Percentiles rank a stretch among this genome's conserved stretches.
Evolutionary conservation across 2,113 vertebrate species (phyloP).

Genomic region (Beaufortia kweichowensis): DNA sequence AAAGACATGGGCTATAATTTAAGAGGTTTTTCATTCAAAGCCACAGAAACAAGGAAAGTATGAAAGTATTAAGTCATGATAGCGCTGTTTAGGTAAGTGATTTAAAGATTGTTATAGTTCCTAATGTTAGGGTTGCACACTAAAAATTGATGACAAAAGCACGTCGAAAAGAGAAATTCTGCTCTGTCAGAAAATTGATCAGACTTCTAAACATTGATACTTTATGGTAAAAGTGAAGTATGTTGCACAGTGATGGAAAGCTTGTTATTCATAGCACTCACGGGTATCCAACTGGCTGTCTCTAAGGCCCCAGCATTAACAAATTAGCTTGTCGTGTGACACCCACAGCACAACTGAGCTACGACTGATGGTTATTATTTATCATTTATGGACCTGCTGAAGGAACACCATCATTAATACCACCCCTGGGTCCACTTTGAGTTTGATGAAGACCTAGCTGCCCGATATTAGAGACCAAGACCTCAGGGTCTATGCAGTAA

Average conservation of each 20-base stretch:
- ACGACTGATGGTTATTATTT: conserved; percentile 72
- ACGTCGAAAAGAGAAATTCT: too few relatives aligned
- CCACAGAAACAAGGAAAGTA: background rate
- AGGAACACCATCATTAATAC: conserved; percentile 61
- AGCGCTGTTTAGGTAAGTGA: conserved; percentile 3
- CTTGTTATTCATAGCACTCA: conserved; percentile 55
- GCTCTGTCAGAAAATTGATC: background rate
- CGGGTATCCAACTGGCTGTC: conserved; percentile 58
- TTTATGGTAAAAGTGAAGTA: background rate
- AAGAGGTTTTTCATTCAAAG: conserved; percentile 48
- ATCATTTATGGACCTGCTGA: conserved; percentile 68
- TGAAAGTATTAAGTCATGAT: background rate
- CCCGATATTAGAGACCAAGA: conserved; percentile 49
- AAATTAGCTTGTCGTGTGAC: conserved; percentile 53
- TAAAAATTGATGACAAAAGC: background rate
- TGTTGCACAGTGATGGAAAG: conserved; percentile 25
- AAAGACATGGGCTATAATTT: conserved; percentile 63
- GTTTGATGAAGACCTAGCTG: conserved; percentile 40
- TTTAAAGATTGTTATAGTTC: background rate
- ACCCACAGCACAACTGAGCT: conserved; percentile 47
- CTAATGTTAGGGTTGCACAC: background rate
- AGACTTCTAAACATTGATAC: background rate
- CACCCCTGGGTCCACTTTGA: conserved; percentile 62
- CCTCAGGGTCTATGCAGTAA: conserved; percentile 57
- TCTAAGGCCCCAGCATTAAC: conserved; percentile 55